Base-by-base conservation (phyloP, 2,797 vertebrate genomes). In the Bradypodion pumilum region DNA sequence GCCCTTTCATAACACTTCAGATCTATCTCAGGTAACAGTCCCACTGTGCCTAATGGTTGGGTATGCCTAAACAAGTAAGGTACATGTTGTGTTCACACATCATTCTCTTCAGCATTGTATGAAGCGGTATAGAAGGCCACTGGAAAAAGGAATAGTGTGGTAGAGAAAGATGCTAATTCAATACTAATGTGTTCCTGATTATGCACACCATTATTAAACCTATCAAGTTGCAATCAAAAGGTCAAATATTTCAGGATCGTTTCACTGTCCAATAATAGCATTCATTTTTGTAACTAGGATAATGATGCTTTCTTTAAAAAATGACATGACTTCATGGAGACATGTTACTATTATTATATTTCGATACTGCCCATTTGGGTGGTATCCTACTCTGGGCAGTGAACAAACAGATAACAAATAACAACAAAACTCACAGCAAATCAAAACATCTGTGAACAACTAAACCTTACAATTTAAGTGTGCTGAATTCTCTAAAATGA, bases 391-490 rank as follows among this genome's bases (percentile, higher is more conserved):
- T n/a, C n/a, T n/a, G n/a, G n/a, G n/a, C n/a, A n/a, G n/a, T n/a
- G n/a, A n/a, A n/a, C n/a, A n/a, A n/a, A n/a, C n/a, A n/a, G n/a
- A n/a, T n/a, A n/a, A n/a, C n/a, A n/a, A n/a, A n/a, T n/a, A n/a
- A n/a, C n/a, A n/a, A n/a, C n/a, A n/a, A n/a, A n/a, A n/a, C n/a
- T n/a, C n/a, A n/a, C n/a, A n/a, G n/a, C n/a, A n/a, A n/a, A n/a
- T n/a, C n/a, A n/a, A n/a, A n/a, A n/a, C n/a, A 13, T 56, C 7
- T 32, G 8, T 74, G 16, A 69, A 5, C 83, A 77, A 25, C 12
- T 16, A 78, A 40, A 32, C 60, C 3, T 25, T 0, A 0, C 9
- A 1, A 2, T 46, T 77, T 62, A 3, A 80, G 60, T 68, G 37
- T 60, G 16, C 73, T 66, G 90, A 68, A 81, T 13, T 80, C 5